Conservation (phyloP, 2,113 vertebrate species). For the Phylloscopus trochiloides region DNA sequence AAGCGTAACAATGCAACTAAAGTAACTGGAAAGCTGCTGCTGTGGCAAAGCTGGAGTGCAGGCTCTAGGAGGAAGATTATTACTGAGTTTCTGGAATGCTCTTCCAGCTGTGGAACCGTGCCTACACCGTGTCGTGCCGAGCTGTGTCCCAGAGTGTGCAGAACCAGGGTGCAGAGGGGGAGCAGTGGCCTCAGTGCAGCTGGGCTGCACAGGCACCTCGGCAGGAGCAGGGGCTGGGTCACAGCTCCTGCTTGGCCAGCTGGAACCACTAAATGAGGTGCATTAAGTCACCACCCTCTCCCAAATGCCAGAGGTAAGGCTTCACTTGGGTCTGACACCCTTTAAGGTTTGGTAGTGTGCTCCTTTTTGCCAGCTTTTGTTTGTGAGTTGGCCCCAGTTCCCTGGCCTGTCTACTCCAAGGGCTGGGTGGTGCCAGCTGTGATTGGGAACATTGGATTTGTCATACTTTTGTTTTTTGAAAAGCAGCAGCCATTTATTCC, state of each 20-base stretch:
- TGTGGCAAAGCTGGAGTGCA: constrained; percentile 33
- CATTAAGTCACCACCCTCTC: background rate
- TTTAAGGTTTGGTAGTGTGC: accelerated
- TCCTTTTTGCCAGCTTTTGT: background rate
- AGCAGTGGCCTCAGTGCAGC: background rate
- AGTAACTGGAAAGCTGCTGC: constrained; percentile 21
- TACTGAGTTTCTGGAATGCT: background rate
- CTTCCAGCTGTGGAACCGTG: background rate
- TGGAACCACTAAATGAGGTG: accelerated
- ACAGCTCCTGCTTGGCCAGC: background rate
- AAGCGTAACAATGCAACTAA: constrained; percentile 5
- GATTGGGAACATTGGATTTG: background rate
- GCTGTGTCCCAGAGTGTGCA: background rate
- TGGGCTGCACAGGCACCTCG: background rate
- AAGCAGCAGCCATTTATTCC: constrained; percentile 8
- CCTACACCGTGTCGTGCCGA: background rate
- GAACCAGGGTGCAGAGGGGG: background rate
- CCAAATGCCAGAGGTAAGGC: background rate
- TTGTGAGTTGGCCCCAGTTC: background rate
- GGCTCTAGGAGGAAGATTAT: background rate
- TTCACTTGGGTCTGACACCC: background rate
- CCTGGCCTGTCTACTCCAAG: background rate
- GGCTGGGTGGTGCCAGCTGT: background rate
- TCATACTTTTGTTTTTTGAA: background rate
- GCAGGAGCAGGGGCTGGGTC: background rate